Percentiles rank a stretch among this genome's conserved stretches.
These are phyloP conservation scores for Centropyge bicolor DNA, from an alignment of 2,797 vertebrate genomes.

Conservation along the genomic window DNA sequence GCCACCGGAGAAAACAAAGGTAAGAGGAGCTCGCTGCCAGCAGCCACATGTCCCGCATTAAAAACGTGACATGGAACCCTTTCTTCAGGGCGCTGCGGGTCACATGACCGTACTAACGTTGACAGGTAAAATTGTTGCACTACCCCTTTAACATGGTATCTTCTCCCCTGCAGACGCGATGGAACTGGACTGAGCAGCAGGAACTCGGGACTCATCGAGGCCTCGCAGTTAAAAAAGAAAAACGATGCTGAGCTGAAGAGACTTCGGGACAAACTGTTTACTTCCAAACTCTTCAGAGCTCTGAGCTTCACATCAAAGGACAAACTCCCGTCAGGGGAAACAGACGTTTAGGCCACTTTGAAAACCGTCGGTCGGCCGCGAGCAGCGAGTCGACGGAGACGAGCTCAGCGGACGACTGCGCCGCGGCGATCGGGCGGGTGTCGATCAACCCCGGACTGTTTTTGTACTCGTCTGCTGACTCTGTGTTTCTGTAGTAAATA, in stretches of 20 bases:
- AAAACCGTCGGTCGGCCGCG: not conserved
- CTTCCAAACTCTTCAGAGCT: slow-evolving; percentile 3
- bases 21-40: slow-evolving; percentile 11
- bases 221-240: not conserved
- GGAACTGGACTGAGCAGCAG: slow-evolving; percentile 29
- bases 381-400: not conserved
- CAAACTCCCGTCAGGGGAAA: not conserved
- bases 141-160: not conserved
- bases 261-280: slow-evolving; percentile 15
- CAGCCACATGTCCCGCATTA: no score
- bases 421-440: slow-evolving; percentile 7
- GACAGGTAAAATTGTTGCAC: not conserved
- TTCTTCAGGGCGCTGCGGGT: not conserved
- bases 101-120: not conserved
- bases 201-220: not conserved
- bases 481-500: slow-evolving; percentile 25
- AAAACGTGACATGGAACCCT: not conserved
- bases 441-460: slow-evolving; percentile 33
- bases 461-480: slow-evolving; percentile 33
- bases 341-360: slow-evolving; percentile 14
- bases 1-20: slow-evolving; percentile 48
- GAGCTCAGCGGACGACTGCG: slow-evolving; percentile 19
- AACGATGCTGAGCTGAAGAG: slow-evolving; percentile 12
- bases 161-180: slow-evolving; percentile 34
- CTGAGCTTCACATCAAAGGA: slow-evolving; percentile 14